These are phyloP conservation scores for Chloropsis hardwickii DNA, from an alignment of 2,113 vertebrate genomes.

Conservation along the genomic window DNA sequence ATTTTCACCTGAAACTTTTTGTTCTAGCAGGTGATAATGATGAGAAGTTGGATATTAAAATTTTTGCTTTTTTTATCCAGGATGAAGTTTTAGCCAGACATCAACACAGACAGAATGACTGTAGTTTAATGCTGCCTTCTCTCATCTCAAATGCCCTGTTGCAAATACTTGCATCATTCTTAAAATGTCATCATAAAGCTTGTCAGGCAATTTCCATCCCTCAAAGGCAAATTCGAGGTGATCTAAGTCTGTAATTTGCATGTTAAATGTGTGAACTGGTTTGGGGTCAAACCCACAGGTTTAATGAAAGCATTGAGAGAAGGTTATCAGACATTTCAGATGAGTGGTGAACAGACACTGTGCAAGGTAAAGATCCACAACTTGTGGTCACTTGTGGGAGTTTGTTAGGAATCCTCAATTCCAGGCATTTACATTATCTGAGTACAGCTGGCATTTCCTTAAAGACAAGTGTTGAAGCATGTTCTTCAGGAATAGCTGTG, in stretches of 20 bases:
- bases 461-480: background rate
- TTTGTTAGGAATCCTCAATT: background rate
- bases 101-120: background rate
- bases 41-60: constrained; percentile 1
- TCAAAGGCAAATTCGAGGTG: background rate
- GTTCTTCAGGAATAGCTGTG: background rate
- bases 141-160: background rate
- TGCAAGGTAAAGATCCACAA: background rate
- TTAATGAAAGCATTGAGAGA: background rate
- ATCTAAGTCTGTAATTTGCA: background rate
- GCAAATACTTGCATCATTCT: background rate
- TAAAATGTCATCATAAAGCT: background rate
- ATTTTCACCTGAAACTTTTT: constrained; percentile 59
- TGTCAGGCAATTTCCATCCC: background rate
- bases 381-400: background rate
- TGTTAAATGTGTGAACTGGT: background rate
- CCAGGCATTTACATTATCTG: background rate
- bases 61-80: background rate
- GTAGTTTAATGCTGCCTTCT: background rate
- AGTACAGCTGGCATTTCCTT: background rate
- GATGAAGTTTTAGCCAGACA: background rate
- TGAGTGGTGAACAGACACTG: background rate
- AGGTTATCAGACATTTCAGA: background rate
- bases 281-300: background rate
- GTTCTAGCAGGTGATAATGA: constrained; percentile 55